A percentile compares a stretch with the other conserved stretches of the same genome.
These are phyloP conservation scores for Micromys minutus DNA, from an alignment of 2,113 vertebrate genomes.

Conservation along the genomic window DNA sequence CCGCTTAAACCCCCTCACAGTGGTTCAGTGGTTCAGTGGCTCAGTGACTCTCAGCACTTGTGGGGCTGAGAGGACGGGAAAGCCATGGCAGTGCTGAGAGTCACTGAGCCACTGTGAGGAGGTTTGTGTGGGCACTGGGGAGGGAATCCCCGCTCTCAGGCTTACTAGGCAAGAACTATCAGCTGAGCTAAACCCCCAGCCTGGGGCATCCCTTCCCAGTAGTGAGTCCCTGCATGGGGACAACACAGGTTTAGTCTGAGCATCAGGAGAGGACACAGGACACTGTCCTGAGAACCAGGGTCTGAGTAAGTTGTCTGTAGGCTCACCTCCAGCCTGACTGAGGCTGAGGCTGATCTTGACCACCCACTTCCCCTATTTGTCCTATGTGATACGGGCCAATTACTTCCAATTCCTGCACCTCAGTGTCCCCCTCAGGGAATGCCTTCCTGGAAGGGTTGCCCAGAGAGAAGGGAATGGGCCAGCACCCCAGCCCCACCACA, in stretches of 20 bases:
- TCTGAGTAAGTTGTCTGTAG: background rate
- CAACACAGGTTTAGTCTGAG: background rate
- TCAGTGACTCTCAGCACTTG: too few species aligned
- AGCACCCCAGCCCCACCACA: background rate
- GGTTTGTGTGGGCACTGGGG: background rate
- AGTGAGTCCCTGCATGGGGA: background rate
- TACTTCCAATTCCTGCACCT: slow-evolving; percentile 14
- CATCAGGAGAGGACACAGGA: background rate
- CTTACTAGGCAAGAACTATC: background rate
- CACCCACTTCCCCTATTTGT: background rate
- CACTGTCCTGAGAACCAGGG: background rate
- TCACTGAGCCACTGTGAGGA: background rate
- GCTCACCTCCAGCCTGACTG: background rate
- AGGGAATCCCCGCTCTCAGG: background rate
- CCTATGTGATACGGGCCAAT: background rate
- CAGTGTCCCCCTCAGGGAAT: background rate
- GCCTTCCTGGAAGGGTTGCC: background rate
- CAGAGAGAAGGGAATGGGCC: background rate
- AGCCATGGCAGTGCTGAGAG: background rate
- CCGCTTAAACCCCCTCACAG: too few species aligned
- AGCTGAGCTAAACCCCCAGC: background rate
- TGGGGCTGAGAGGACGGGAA: too few species aligned
- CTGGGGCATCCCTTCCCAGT: background rate
- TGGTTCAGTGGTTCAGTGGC: too few species aligned
- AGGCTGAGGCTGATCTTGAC: background rate